Evolutionary conservation across 2,888 invertebrate genomes (phyloP).

Genomic region (Cosmia pyralina): DNA sequence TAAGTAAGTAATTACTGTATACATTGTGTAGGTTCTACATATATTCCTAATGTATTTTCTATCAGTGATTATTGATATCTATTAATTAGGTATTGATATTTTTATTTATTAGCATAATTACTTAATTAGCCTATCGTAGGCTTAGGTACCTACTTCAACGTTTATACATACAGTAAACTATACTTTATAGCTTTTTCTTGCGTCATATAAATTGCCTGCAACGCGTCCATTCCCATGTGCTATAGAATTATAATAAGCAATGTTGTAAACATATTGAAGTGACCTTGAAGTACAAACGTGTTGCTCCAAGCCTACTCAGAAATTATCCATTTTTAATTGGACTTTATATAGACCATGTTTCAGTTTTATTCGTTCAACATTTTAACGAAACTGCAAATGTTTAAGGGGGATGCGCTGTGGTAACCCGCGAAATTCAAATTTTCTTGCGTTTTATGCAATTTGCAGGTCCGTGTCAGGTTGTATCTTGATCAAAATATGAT

Average conservation of each 20-base stretch:
- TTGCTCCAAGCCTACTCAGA: neutral
- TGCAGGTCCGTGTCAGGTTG: too few species aligned
- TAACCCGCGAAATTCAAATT: too few species aligned
- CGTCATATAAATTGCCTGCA: slow-evolving; percentile 12
- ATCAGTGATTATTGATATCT: neutral
- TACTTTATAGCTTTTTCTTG: neutral
- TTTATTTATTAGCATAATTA: neutral
- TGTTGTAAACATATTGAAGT: slow-evolving; percentile 19
- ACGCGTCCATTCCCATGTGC: slow-evolving; percentile 19
- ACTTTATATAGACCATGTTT: slow-evolving; percentile 11
- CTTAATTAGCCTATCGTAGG: neutral
- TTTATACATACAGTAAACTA: neutral
- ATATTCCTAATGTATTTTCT: too few species aligned
- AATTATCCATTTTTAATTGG: slow-evolving; percentile 16
- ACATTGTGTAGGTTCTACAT: too few species aligned
- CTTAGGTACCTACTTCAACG: neutral
- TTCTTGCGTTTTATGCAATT: too few species aligned
- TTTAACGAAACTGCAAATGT: neutral
- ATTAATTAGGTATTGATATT: neutral
- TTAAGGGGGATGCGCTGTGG: too few species aligned
- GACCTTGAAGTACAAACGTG: neutral
- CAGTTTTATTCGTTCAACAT: neutral
- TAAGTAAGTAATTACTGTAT: too few species aligned
- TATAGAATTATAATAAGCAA: slow-evolving; percentile 12
- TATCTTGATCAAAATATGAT: too few species aligned